Base-by-base conservation (phyloP, 2,113 vertebrate species). In the Chaenocephalus aceratus region DNA sequence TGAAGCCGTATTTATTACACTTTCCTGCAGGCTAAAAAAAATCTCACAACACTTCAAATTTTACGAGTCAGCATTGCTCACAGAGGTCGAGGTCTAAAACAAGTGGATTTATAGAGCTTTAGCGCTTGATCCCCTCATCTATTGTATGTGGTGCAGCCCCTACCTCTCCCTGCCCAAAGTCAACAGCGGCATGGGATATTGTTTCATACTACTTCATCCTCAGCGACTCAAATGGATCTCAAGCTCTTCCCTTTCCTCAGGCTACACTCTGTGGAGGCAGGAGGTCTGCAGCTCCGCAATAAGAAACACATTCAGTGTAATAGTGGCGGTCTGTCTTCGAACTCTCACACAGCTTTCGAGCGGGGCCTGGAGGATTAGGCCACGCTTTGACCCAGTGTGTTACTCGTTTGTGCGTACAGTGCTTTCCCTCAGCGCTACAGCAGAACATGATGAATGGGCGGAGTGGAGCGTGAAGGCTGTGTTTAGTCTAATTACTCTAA, bases 401-500 rank as follows among this genome's bases (percentile, higher is more conserved):
- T 68, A 30, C 49, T 68, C 56, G 49, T 71, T 77, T 81, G 77
- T 84, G 69, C 65, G 51, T 85, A 89, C 85, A 88, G 87, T 90
- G 85, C 69, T 73, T 87, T 91, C 91, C 87, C 88, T 89, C 77
- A 83, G 74, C 3, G 18, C 80, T 65, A 58, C 72, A 82, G 87
- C 77, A 52, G 68, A 84, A 81, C 87, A 69, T 93, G 92, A 93
- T 93, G 91, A 93, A 94, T 94, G 91, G 90, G 91, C 57, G 23
- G 86, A 91, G 88, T 69, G 66, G 80, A 93, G 93, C 91, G 86
- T 90, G 87, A 93, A 93, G 87, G 89, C 88, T 91, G 80, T 93
- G 91, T 93, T 93, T 93, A 93, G 90, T 88, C 88, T 93, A 93
- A 94, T 94, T 93, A 93, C 84, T 92, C 86, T 89, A 93, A 94